Conservation (phyloP, 2,113 vertebrate genomes). For the Saguinus midas region DNA sequence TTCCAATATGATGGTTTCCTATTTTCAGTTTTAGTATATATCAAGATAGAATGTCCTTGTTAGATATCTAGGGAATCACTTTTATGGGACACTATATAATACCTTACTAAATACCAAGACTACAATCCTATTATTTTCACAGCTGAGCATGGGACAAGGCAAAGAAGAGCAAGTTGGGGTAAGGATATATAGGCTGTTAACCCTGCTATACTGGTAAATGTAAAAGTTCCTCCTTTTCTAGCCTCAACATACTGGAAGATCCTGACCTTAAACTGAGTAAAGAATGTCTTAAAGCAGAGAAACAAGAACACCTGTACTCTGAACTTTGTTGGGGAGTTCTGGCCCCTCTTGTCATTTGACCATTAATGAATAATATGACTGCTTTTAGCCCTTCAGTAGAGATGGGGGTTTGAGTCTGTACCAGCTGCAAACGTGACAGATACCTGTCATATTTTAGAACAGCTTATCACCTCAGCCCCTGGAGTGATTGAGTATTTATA, state of each 20-base stretch:
- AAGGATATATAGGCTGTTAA: background rate
- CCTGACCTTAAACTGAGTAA: background rate
- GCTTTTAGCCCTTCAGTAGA: background rate
- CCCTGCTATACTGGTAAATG: background rate
- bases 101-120: background rate
- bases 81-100: background rate
- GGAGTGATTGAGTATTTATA: constrained; percentile 83
- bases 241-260: accelerated
- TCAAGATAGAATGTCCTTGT: background rate
- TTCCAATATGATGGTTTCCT: background rate
- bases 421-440: background rate
- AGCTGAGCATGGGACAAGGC: background rate
- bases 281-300: background rate
- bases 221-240: background rate
- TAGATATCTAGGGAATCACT: background rate
- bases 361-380: background rate
- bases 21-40: constrained; percentile 10
- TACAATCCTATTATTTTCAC: constrained; percentile 18
- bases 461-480: constrained; percentile 63
- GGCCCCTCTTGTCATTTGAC: constrained; percentile 19
- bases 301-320: background rate
- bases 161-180: background rate
- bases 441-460: constrained; percentile 71
- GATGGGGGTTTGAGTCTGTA: background rate
- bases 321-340: background rate